These are phyloP conservation scores for Turritopsis rubra DNA, from an alignment of 30 jellyfish, hydroid and myxozoan genomes.

Conservation along the genomic window DNA sequence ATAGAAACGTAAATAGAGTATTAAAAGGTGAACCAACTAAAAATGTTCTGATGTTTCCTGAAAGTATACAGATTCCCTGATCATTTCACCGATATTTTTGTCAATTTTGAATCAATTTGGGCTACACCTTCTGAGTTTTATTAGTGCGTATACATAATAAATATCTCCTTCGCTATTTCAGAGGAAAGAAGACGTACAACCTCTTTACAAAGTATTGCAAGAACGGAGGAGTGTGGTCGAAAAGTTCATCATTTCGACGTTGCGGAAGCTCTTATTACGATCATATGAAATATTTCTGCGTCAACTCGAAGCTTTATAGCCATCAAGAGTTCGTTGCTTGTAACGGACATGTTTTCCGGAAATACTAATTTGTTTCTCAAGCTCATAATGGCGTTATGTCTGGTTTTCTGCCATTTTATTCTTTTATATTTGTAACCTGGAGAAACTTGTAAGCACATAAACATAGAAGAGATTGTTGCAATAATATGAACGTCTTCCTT, in stretches of 20 bases:
- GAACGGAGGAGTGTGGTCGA: conserved; percentile 9
- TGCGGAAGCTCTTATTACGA: background rate
- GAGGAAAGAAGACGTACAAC: background rate
- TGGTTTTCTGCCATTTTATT: no score
- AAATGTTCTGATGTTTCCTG: no score
- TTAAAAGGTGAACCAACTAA: no score
- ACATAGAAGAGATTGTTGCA: no score
- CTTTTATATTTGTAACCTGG: no score
- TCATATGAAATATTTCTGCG: conserved; percentile 6
- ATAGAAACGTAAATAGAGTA: no score
- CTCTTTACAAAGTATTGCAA: conserved; percentile 2
- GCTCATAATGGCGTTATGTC: background rate
- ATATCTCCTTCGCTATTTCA: background rate
- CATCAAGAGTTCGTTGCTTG: conserved; percentile 3
- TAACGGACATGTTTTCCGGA: conserved; percentile 4
- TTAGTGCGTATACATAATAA: no score
- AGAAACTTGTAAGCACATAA: no score
- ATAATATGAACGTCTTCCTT: no score
- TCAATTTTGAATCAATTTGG: no score
- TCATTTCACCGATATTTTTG: no score
- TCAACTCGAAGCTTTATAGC: background rate
- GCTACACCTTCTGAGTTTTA: background rate
- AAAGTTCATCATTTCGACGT: background rate
- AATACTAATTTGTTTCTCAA: background rate
- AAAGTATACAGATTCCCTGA: no score